Conservation (phyloP, 2,113 vertebrate species). For the Barbus barbus region DNA sequence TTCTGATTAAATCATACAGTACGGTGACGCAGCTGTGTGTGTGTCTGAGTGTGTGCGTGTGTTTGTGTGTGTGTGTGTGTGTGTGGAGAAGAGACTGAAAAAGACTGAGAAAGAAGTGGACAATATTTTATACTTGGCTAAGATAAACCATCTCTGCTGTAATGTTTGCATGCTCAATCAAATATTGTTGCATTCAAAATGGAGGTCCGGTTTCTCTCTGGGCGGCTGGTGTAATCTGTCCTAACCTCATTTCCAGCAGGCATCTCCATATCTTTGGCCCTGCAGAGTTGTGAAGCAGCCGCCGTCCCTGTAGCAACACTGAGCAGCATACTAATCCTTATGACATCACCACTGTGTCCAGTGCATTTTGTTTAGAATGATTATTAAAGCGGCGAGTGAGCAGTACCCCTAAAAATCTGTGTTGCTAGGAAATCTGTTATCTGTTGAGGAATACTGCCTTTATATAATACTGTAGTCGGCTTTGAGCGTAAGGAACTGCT, state of each 20-base stretch:
- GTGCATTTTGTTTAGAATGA: constrained; percentile 71
- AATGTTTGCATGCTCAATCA: neutral
- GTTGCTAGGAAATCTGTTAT: constrained; percentile 61
- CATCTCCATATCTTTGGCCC: constrained; percentile 48
- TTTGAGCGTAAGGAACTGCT: too few species aligned
- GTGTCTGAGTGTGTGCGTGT: neutral
- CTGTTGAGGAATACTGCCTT: constrained; percentile 62
- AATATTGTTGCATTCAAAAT: neutral
- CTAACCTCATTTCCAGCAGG: constrained; percentile 51
- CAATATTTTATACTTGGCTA: neutral
- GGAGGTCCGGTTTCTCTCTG: constrained; percentile 4
- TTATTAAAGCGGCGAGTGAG: constrained; percentile 73
- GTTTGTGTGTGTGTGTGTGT: neutral
- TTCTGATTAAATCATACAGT: constrained; percentile 42
- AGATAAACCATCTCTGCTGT: neutral
- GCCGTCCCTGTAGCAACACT: constrained; percentile 59
- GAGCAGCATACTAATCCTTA: constrained; percentile 71
- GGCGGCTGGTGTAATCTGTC: constrained; percentile 15
- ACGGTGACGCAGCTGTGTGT: constrained; percentile 20
- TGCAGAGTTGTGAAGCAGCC: constrained; percentile 61
- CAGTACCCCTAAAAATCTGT: constrained; percentile 61
- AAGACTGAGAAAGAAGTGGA: neutral
- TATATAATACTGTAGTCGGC: constrained; percentile 63
- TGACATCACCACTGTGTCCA: constrained; percentile 73
- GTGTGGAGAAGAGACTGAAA: too few species aligned